Conservation (phyloP, 2,888 invertebrate species). For the Machimus rusticus region DNA sequence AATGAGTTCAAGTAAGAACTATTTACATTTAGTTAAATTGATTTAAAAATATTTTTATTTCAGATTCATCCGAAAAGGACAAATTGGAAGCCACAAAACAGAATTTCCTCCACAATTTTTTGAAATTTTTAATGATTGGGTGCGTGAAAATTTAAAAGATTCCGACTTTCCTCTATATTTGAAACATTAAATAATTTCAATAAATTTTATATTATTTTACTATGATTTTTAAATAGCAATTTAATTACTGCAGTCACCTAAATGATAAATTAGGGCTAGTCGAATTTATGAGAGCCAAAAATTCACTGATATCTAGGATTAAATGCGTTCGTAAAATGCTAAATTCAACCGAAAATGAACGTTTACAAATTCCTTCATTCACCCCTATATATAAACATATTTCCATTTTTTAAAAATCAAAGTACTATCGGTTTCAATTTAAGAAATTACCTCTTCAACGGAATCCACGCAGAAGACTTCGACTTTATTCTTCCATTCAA, state of each 20-base stretch:
- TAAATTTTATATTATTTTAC: background rate
- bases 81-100: slow-evolving; percentile 18
- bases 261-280: too few relatives aligned
- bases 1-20: background rate
- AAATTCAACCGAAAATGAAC: too few relatives aligned
- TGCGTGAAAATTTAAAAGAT: background rate
- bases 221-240: too few relatives aligned
- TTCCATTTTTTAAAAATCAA: too few relatives aligned
- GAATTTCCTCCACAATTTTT: background rate
- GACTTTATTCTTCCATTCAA: background rate
- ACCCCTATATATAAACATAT: too few relatives aligned
- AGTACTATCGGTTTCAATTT: too few relatives aligned
- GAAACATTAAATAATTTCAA: background rate
- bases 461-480: background rate
- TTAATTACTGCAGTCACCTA: too few relatives aligned
- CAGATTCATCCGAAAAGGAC: slow-evolving; percentile 39
- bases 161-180: background rate
- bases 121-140: background rate
- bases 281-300: too few relatives aligned
- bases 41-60: background rate
- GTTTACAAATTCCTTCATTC: too few relatives aligned
- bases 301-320: too few relatives aligned
- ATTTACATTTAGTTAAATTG: background rate
- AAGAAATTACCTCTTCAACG: background rate
- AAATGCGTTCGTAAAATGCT: too few relatives aligned